Base-by-base conservation (phyloP, 2,888 invertebrate genomes). In the Cerastis rubricosa region DNA sequence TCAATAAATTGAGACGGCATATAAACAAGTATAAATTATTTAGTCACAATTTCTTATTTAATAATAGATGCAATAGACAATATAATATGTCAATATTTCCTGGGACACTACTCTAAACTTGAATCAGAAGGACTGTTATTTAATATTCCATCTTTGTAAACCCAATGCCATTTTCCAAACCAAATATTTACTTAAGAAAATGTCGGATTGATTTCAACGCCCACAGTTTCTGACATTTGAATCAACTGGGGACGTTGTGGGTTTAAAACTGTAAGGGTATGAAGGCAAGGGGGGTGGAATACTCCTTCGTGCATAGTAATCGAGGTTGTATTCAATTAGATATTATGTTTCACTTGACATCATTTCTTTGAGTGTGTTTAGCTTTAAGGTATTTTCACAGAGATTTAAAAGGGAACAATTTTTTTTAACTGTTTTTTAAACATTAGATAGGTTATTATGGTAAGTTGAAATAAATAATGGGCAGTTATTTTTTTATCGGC, bases 241-340 rank as follows among this genome's bases (percentile, higher is more conserved):
- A n/a, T 29, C 5, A 54, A 54, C 17, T 40, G 71, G 35, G 14
- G 9, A 2, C 12, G 40, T 35, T 19, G 71, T 25, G 47, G 47
- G 47, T 19, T n/a, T 35, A 71, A 22, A 25, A 8, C 35, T 35
- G 12, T 8, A 22, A 51, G 22, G 4, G 47, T 47, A 47, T 47
- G 17, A 73, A 17, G 7, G 2, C 11, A 74, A 57, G n/a, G 49
- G 8, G 22, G 6, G 14, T 63, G 25, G 35, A 57, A 51, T 51
- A 45, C 22, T 59, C 4, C 49, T 25, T 22, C 5, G 12, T 49
- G 17, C 45, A 40, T 59, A 51, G 12, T 29, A 40, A 71, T 11
- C 19, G 40, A 79, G 79, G 67, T 71, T 54, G 9, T 71, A 43
- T 67, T 71, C 66, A 67, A 54, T 71, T n/a, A 43, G 17, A 74